Evolutionary conservation across 37 sponge, comb jelly and placozoan genomes (phyloP).

Genomic region (Axinella damicornis): DNA sequence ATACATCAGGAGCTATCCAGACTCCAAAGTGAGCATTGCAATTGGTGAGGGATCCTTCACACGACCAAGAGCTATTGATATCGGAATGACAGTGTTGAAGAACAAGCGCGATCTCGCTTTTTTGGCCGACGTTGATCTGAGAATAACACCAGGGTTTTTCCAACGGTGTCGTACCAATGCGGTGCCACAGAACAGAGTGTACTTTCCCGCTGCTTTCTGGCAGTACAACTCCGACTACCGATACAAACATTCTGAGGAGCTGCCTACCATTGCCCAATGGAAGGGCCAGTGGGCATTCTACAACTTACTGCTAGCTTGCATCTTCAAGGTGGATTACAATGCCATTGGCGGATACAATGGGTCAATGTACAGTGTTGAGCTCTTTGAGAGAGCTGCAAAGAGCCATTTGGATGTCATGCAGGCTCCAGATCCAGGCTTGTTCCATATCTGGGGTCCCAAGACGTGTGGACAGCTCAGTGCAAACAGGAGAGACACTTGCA

Average conservation of each 20-base stretch:
- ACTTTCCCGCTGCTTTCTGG: constrained; percentile 66
- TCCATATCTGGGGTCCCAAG: constrained; percentile 36
- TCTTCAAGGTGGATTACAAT: constrained; percentile 61
- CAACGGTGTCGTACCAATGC: constrained; percentile 65
- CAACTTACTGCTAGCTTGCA: constrained; percentile 41
- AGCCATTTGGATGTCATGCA: constrained; percentile 51
- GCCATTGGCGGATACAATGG: constrained; percentile 24
- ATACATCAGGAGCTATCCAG: neutral
- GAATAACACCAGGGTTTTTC: constrained; percentile 12
- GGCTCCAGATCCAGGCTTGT: constrained; percentile 63
- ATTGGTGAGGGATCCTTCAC: constrained; percentile 19
- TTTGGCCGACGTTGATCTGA: constrained; percentile 42
- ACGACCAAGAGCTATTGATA: constrained; percentile 28
- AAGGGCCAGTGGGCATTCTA: constrained; percentile 64
- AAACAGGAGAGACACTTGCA: constrained; percentile 9
- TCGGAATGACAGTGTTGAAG: constrained; percentile 18
- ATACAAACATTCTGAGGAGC: neutral
- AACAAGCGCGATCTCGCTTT: constrained; percentile 33
- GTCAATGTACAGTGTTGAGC: neutral
- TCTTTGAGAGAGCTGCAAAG: constrained; percentile 30
- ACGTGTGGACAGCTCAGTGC: constrained; percentile 9
- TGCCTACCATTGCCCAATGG: constrained; percentile 2
- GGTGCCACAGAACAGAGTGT: constrained; percentile 28
- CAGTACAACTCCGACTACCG: constrained; percentile 26
- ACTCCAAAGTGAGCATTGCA: constrained; percentile 2